Evolutionary conservation across 2,113 vertebrate species (phyloP), one percentile per base, ranked within the genome.

Genomic region (Passer montanus): DNA sequence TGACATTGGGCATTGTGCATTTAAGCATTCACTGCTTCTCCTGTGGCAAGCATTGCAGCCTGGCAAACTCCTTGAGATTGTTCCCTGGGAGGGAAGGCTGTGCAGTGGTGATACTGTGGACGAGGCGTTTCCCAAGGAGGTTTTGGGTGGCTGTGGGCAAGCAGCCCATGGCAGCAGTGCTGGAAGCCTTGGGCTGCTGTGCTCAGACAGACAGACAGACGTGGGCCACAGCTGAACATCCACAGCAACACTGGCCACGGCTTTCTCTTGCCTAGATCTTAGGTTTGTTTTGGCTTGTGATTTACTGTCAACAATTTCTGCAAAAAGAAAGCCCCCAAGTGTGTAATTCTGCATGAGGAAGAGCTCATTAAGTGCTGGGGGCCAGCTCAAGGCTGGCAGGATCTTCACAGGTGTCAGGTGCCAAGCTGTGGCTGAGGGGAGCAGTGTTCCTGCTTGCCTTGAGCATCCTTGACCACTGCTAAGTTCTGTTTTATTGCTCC

Each of bases 311-410:
- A 6, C 16, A 53, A 6, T 46, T 82, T 55, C 49, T 73, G 69
- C 0, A 26, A n/a, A n/a, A 72, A 37, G 53, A 31, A 2, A 52
- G 13, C 1, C 13, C n/a, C 6, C 15, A 13, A 21, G 2, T 18
- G 4, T 12, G 41, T 64, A 53, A 39, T 82, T 49, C 16, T 87
- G 14, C 3, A 2, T 13, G 27, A 64, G 62, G 20, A 73, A 31
- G 47, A 43, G 56, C 58, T 95, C 18, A 10, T 67, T 7, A 55
- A 41, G 44, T 68, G 49, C 41, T 52, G 60, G 53, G 62, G 23
- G 37, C 75, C 67, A 72, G 52, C 41, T 84, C 3, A 47, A 30
- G 60, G 31, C 49, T 67, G 55, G 72, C 39, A 66, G 49, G 31
- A 62, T 30, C 41, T 18, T 58, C 53, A 41, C 14, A 56, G 41